A percentile compares a stretch with the other conserved stretches of the same genome.
These are phyloP conservation scores for Adoxophyes honmai DNA, from an alignment of 1,140 invertebrate genomes.

Conservation along the genomic window DNA sequence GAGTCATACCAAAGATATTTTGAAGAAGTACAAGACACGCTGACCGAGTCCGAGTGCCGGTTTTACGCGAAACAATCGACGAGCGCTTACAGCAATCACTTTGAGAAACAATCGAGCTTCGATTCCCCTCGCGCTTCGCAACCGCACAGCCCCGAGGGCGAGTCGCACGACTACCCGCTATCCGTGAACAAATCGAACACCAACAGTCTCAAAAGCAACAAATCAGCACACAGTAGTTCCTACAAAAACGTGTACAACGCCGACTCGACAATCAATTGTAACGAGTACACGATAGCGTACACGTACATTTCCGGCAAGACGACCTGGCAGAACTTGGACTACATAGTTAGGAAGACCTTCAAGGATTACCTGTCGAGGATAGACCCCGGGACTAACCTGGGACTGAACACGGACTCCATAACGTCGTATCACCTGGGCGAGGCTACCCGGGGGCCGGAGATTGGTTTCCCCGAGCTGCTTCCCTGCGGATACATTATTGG, in stretches of 20 bases:
- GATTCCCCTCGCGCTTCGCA: conserved; percentile 74
- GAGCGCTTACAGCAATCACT: conserved; percentile 63
- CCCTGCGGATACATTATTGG: conserved; percentile 96
- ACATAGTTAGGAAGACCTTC: conserved; percentile 92
- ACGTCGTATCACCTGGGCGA: conserved; percentile 96
- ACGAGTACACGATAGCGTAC: conserved; percentile 88
- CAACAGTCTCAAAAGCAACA: conserved; percentile 77
- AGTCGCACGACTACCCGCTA: conserved; percentile 68
- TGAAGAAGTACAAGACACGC: conserved; percentile 79
- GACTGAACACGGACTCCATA: conserved; percentile 92
- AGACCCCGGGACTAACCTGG: conserved; percentile 94
- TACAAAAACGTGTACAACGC: conserved; percentile 74
- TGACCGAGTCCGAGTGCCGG: conserved; percentile 77
- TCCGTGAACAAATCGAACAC: conserved; percentile 72
- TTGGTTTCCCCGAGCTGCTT: conserved; percentile 89
- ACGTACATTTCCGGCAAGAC: conserved; percentile 94
- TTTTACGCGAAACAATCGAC: conserved; percentile 73
- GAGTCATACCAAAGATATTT: conserved; percentile 86
- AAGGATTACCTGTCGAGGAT: conserved; percentile 96
- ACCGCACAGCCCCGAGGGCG: conserved; percentile 72
- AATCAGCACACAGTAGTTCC: conserved; percentile 78
- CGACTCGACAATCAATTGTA: conserved; percentile 76
- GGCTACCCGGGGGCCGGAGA: conserved; percentile 84
- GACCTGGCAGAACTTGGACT: conserved; percentile 96
- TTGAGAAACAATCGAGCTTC: conserved; percentile 77